These are phyloP conservation scores for Saccostrea cuccullata DNA, from an alignment of 1,140 invertebrate species.

Conservation along the genomic window DNA sequence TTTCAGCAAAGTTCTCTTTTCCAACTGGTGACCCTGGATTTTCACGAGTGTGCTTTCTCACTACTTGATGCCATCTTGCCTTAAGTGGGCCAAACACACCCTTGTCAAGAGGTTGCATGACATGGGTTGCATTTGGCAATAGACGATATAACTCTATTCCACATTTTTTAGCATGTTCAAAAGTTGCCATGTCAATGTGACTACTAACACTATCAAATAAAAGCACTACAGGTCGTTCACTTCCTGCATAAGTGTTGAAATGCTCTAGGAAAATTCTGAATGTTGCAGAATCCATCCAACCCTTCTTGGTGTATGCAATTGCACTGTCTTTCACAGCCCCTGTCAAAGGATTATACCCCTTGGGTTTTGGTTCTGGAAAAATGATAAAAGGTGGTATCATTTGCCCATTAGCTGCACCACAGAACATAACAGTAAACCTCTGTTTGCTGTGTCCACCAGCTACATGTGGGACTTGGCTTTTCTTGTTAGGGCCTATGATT, in stretches of 20 bases:
- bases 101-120: slow-evolving; percentile 60
- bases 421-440: slow-evolving; percentile 44
- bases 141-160: slow-evolving; percentile 55
- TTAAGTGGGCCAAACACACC: slow-evolving; percentile 56
- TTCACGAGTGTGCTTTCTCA: slow-evolving; percentile 43
- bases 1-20: slow-evolving; percentile 56
- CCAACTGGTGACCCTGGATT: slow-evolving; percentile 53
- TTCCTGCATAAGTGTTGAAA: slow-evolving; percentile 48
- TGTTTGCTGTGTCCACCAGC: slow-evolving; percentile 37
- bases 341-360: slow-evolving; percentile 41
- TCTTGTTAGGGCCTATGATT: slow-evolving; percentile 48
- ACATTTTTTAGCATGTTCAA: slow-evolving; percentile 41
- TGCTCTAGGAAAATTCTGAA: slow-evolving; percentile 53
- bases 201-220: slow-evolving; percentile 57
- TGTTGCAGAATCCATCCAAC: slow-evolving; percentile 39
- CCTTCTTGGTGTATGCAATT: slow-evolving; percentile 55
- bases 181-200: slow-evolving; percentile 39
- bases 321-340: slow-evolving; percentile 33
- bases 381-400: slow-evolving; percentile 51
- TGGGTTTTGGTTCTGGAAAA: slow-evolving; percentile 46
- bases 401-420: slow-evolving; percentile 42
- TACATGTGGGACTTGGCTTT: slow-evolving; percentile 14
- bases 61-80: slow-evolving; percentile 48
- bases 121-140: slow-evolving; percentile 49
- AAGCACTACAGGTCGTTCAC: slow-evolving; percentile 54